Percentiles rank a stretch among this genome's conserved stretches.
These are phyloP conservation scores for Drosophila maculinotata DNA, from an alignment of 2,888 invertebrate genomes.

Conservation along the genomic window DNA sequence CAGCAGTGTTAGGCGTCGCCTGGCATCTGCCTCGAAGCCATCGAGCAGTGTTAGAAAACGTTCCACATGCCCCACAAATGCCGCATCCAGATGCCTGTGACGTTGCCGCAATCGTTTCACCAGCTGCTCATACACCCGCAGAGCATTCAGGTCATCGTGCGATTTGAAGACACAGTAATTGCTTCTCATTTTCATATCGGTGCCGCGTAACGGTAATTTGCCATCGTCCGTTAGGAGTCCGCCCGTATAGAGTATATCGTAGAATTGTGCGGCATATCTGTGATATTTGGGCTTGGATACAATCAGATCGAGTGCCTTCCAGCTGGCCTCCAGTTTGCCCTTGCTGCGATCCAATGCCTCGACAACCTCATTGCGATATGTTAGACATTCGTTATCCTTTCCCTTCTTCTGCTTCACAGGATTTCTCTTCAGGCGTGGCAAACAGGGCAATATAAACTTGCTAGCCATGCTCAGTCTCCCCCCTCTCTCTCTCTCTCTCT, in stretches of 20 bases:
- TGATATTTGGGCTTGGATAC: constrained; percentile 18
- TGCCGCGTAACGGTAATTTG: neutral
- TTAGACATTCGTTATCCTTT: constrained; percentile 12
- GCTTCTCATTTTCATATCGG: constrained; percentile 8
- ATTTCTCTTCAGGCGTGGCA: constrained; percentile 2
- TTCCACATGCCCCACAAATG: constrained; percentile 18
- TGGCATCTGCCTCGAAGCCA: constrained; percentile 9
- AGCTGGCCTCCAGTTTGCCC: constrained; percentile 44
- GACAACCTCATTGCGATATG: constrained; percentile 27
- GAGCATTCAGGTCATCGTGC: constrained; percentile 15
- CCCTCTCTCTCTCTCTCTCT: neutral
- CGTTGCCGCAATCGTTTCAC: constrained; percentile 25
- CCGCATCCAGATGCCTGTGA: constrained; percentile 19
- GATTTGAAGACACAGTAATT: constrained; percentile 32
- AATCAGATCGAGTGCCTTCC: constrained; percentile 31
- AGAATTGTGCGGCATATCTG: constrained; percentile 1
- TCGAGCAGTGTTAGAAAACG: constrained; percentile 16
- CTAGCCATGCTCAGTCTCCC: constrained; percentile 26
- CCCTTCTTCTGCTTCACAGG: constrained; percentile 1
- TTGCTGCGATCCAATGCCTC: constrained; percentile 31
- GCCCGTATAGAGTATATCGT: constrained; percentile 41
- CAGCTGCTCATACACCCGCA: constrained; percentile 41
- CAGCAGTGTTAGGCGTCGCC: constrained; percentile 20
- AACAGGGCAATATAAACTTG: constrained; percentile 21
- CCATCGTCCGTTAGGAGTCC: constrained; percentile 16